A percentile compares a stretch with the other conserved stretches of the same genome.
Conservation (phyloP, 2,797 vertebrate species). For the Distichodus sexfasciatus region DNA sequence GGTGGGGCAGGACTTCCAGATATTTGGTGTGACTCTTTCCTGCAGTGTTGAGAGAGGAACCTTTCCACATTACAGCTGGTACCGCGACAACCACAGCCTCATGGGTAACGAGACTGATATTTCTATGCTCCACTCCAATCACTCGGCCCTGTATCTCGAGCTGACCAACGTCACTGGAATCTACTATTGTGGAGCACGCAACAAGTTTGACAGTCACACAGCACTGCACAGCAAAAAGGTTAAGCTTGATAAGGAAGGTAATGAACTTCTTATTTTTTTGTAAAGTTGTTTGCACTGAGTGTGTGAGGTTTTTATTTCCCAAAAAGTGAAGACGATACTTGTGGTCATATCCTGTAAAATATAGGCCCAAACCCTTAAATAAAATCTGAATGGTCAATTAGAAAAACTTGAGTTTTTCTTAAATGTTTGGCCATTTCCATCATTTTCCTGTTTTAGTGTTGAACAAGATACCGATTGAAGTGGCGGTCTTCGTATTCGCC, state of each 20-base stretch:
- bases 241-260: conserved; percentile 66
- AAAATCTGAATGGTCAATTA: no score
- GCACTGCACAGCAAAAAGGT: conserved; percentile 48
- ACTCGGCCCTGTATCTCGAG: conserved; percentile 48
- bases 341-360: no score
- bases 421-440: no score
- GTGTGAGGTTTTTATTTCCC: no score
- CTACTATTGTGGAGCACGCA: conserved; percentile 66
- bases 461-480: conserved; percentile 51
- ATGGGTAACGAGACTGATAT: conserved; percentile 36
- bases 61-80: conserved; percentile 64
- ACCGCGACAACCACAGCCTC: conserved; percentile 59
- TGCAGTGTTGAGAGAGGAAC: conserved; percentile 62
- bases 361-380: no score
- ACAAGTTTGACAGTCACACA: conserved; percentile 62
- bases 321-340: no score
- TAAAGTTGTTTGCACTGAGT: no score
- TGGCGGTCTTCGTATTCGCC: conserved; percentile 60
- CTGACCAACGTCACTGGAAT: conserved; percentile 55
- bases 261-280: no score
- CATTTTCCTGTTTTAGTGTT: conserved; percentile 50
- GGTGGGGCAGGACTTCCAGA: conserved; percentile 51
- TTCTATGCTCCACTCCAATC: conserved; percentile 36
- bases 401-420: no score
- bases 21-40: conserved; percentile 51